Evolutionary conservation across 2,888 invertebrate species (phyloP).

Genomic region (Patella pellucida): DNA sequence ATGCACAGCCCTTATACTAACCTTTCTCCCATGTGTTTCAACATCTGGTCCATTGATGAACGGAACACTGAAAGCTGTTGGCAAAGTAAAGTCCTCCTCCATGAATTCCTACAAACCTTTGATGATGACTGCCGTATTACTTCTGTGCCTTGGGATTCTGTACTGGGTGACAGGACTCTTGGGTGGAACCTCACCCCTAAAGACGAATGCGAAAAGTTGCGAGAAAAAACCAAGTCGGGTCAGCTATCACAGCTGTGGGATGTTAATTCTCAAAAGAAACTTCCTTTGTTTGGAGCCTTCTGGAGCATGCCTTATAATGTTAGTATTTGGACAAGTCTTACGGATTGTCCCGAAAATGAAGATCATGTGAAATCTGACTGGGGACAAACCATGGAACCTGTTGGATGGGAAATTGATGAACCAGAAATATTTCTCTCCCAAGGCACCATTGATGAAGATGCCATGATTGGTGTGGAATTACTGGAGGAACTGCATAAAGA

Average conservation of each 20-base stretch:
- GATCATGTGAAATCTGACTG: not conserved
- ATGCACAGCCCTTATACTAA: not conserved
- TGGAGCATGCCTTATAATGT: conserved; percentile 4
- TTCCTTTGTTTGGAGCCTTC: not conserved
- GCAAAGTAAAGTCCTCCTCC: conserved; percentile 41
- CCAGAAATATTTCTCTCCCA: conserved; percentile 6
- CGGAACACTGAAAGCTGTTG: conserved; percentile 28
- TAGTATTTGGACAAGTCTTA: not conserved
- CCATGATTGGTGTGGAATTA: conserved; percentile 19
- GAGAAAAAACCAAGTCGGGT: conserved; percentile 28
- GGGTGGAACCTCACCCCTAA: conserved; percentile 1
- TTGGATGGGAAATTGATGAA: not conserved
- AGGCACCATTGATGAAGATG: conserved; percentile 16
- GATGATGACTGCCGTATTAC: conserved; percentile 10
- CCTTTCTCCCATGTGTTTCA: conserved; percentile 11
- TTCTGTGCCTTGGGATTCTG: conserved; percentile 15
- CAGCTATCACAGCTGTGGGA: conserved; percentile 49
- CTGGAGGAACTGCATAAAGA: conserved; percentile 19
- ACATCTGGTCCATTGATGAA: conserved; percentile 19
- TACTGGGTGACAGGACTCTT: not conserved
- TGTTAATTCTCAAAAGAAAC: conserved; percentile 46
- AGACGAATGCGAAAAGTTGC: conserved; percentile 17
- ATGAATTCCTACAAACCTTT: conserved; percentile 24
- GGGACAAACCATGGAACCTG: not conserved
- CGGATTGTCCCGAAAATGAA: not conserved